phyloP scores from a whole-genome alignment of 2,888 invertebrate species.

The Ormia ochracea region DNA sequence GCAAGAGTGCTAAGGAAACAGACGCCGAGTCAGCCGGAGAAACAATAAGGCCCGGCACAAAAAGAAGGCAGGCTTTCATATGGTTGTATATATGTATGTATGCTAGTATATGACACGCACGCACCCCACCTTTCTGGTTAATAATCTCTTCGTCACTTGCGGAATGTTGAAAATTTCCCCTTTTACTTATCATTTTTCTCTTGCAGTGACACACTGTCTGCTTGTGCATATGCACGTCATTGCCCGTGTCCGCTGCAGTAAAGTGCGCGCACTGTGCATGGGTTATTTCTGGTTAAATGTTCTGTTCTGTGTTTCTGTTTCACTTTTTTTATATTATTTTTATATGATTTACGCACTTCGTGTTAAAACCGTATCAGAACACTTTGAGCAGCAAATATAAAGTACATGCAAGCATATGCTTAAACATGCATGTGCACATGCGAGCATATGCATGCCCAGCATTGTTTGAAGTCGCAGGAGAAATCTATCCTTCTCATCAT shows the following conservation, averaged over 20 bases:
- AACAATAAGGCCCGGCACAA: neutral
- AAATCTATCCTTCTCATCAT: no score
- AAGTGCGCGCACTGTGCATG: neutral
- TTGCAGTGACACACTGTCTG: neutral
- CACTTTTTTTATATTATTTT: constrained; percentile 4
- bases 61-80: neutral
- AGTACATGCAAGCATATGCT: neutral
- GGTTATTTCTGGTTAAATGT: constrained; percentile 11
- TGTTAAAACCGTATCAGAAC: constrained; percentile 27
- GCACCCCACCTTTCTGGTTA: constrained; percentile 37
- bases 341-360: constrained; percentile 35
- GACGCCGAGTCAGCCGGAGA: neutral
- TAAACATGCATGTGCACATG: neutral
- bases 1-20: neutral
- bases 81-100: no score
- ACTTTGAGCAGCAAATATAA: no score
- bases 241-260: neutral
- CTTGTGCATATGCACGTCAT: neutral
- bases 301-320: neutral
- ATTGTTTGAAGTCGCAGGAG: neutral
- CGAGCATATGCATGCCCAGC: neutral
- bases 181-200: neutral
- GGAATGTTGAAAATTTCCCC: constrained; percentile 33
- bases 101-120: constrained; percentile 11
- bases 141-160: constrained; percentile 54